Base-by-base conservation (phyloP, 2,797 vertebrate genomes). In the Neomorphus geoffroyi region DNA sequence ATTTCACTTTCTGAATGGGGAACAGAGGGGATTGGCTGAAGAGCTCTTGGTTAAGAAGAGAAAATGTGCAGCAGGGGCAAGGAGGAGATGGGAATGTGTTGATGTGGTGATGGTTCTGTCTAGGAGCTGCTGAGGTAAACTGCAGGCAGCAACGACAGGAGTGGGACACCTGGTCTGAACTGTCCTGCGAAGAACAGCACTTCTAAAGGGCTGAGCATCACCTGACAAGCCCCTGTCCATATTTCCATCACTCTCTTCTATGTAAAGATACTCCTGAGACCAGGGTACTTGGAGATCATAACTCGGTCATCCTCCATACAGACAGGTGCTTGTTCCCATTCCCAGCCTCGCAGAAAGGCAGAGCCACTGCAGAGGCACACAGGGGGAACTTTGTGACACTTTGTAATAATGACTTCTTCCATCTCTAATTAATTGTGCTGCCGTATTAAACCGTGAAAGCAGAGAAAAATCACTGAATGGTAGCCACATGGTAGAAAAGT, bases 221-320 rank as follows among this genome's bases (percentile, higher is more conserved):
- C 19, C 62, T 28, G 64, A 11, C 0, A 17, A 61, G 57, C 7
- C 18, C 43, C 60, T 7, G 6, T 9, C 66, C 11, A 5, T 16
- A 43, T 54, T 50, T 54, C 41, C 18, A 4, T 14, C 2, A 2
- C 30, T 14, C 30, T 39, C 18, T 17, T 60, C 33, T 24, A 8
- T 28, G 33, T 35, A 16, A 13, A 16, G 56, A 13, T 32, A 27
- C 48, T 30, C 26, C 43, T 18, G 39, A 17, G 32, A 18, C 22
- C 30, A 12, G 33, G 7, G 17, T 62, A 9, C 17, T 50, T 19
- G 48, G 58, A 18, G n/a, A 12, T 33, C 39, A 17, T 61, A 39
- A 33, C 45, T 27, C 3, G 2, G 26, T 18, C 0, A 2, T 43
- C 18, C 37, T n/a, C 66, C 3, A 0, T 9, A 9, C 7, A 11